Base-by-base conservation (phyloP, 1,140 invertebrate genomes). In the Caerostris darwini region DNA sequence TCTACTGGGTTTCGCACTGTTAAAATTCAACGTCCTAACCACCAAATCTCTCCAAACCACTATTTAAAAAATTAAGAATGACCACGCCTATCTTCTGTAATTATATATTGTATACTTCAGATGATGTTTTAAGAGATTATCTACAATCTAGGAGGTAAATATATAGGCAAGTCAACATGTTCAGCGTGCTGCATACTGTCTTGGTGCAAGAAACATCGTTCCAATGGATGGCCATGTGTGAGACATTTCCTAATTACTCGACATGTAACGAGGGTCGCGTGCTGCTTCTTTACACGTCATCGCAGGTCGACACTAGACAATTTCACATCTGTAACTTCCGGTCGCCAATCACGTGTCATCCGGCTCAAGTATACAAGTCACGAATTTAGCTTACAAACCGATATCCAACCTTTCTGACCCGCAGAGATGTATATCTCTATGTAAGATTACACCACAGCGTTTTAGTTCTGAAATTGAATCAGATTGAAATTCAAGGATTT, bases 291-390 rank as follows among this genome's bases (percentile, higher is more conserved):
- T 77, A 86, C 91, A 94, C 92, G 93, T 94, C 93, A 90, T 82
- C 57, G 71, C 7, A 17, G 71, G 67, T 89, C 59, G 67, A 57
- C 53, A 50, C 83, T 54, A 59, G 57, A 57, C 54, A 54, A 57
- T 19, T 59, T 57, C 88, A 90, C 93, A 94, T 94, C 93, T 94
- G 93, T 87, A 50, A 94, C 93, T 94, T 94, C 93, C 93, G 87
- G 93, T 61, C 57, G 71, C 54, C 5, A 12, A 57, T 86, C 92
- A 93, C 85, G 86, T 81, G 89, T 69, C 58, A 93, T 93, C 92
- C 92, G 92, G 92, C 34, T 88, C 56, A 50, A 12, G 77, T 50
- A 85, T 69, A 71, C 93, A 71, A 67, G 93, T 94, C 93, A 94
- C 93, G 93, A 90, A 93, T 56, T 56, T 81, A 7, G 14, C 57